Evolutionary conservation across 2,797 vertebrate species (phyloP).

Genomic region (Dicrostonyx torquatus): DNA sequence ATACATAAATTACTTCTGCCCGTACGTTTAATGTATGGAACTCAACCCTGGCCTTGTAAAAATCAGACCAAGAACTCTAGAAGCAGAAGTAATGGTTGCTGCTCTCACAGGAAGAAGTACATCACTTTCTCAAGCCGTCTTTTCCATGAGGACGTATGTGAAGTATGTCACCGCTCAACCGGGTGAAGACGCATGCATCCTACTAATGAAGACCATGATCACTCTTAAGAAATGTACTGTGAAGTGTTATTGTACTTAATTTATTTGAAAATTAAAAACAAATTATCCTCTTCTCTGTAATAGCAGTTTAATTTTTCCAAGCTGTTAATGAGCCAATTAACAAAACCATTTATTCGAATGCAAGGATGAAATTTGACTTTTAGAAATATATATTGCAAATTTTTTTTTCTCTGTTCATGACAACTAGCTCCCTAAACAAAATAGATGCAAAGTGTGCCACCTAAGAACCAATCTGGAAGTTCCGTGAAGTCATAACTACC

Average conservation of each 20-base stretch:
- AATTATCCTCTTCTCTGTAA: slow-evolving; percentile 74
- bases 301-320: slow-evolving; percentile 75
- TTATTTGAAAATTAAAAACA: slow-evolving; percentile 80
- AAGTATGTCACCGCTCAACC: not conserved
- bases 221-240: slow-evolving; percentile 62
- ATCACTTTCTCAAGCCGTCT: not conserved
- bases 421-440: not conserved
- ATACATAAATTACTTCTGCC: slow-evolving; percentile 11
- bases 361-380: slow-evolving; percentile 41
- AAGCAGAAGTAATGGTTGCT: not conserved
- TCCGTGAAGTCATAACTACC: not conserved
- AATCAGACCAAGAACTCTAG: slow-evolving; percentile 2
- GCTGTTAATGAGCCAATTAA: slow-evolving; percentile 77
- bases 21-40: not conserved
- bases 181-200: not conserved
- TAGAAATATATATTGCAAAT: slow-evolving; percentile 12
- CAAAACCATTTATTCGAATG: slow-evolving; percentile 64
- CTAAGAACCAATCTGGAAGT: not conserved
- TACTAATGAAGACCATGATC: slow-evolving; percentile 18
- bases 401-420: not conserved
- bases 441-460: not conserved
- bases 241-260: slow-evolving; percentile 67
- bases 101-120: not conserved
- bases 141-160: not conserved
- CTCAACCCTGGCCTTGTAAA: not conserved